These are phyloP conservation scores for Sarcophaga carnaria DNA, from an alignment of 2,888 invertebrate genomes.

Conservation along the genomic window DNA sequence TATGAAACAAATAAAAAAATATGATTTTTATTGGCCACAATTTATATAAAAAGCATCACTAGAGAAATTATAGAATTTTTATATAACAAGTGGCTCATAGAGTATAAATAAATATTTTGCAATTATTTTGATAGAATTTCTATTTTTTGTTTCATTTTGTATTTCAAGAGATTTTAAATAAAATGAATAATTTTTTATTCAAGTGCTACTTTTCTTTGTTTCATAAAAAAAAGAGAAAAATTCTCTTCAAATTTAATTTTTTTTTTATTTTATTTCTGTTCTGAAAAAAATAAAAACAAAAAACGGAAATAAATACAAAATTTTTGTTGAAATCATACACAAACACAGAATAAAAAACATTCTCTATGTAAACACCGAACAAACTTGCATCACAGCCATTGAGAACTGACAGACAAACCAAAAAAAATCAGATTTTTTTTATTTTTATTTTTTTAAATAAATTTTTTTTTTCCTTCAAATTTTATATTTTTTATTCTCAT, in stretches of 20 bases:
- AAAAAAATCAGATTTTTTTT: neutral
- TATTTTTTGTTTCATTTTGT: too few species aligned
- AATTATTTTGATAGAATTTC: neutral
- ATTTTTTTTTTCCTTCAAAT: neutral
- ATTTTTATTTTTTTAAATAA: neutral
- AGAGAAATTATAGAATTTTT: neutral
- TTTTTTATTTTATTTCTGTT: too few species aligned
- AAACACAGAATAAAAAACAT: too few species aligned
- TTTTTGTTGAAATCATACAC: too few species aligned
- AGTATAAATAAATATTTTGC: neutral
- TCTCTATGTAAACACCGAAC: too few species aligned
- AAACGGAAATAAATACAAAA: too few species aligned
- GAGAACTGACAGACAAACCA: neutral
- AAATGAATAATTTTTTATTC: neutral
- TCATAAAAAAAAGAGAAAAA: neutral
- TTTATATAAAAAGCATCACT: neutral
- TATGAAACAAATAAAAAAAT: neutral
- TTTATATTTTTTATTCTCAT: slow-evolving; percentile 37
- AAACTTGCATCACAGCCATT: neutral
- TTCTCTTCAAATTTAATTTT: neutral
- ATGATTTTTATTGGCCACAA: neutral
- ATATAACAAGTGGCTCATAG: neutral
- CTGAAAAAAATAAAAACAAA: too few species aligned
- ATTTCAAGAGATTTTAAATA: neutral
- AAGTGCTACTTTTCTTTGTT: neutral